Evolutionary conservation across 2,113 vertebrate genomes (phyloP).

Genomic region (Centropristis striata): DNA sequence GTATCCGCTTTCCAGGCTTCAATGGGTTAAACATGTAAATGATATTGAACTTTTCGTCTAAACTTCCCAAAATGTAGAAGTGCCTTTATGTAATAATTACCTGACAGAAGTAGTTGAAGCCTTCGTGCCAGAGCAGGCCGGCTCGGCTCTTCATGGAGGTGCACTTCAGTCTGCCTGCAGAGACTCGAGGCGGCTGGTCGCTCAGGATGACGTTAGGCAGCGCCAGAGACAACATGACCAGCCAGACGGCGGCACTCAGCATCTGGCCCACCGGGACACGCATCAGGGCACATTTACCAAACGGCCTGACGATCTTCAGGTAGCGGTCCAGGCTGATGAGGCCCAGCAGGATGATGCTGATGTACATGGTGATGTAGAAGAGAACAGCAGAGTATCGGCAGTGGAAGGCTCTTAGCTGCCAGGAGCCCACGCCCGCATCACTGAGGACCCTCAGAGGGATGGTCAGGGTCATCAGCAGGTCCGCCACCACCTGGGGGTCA

Average conservation of each 20-base stretch:
- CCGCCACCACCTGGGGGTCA: slow-evolving; percentile 81
- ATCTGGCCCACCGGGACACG: slow-evolving; percentile 72
- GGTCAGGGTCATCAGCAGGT: slow-evolving; percentile 86
- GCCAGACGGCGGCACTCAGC: slow-evolving; percentile 78
- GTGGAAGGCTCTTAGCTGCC: slow-evolving; percentile 77
- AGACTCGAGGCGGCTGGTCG: slow-evolving; percentile 34
- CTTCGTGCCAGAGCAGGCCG: slow-evolving; percentile 83
- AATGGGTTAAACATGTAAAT: neutral
- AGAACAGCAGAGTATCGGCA: slow-evolving; percentile 85
- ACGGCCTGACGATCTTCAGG: slow-evolving; percentile 85
- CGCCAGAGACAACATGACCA: slow-evolving; percentile 77
- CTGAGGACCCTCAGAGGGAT: slow-evolving; percentile 81
- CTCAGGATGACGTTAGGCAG: slow-evolving; percentile 85
- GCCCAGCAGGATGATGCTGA: slow-evolving; percentile 87
- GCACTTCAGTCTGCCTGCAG: slow-evolving; percentile 73
- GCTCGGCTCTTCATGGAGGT: slow-evolving; percentile 78
- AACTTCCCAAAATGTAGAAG: neutral
- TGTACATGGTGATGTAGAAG: slow-evolving; percentile 89
- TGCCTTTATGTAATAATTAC: slow-evolving; percentile 37
- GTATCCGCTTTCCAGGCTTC: too few species aligned
- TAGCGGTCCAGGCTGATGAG: slow-evolving; percentile 88
- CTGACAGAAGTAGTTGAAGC: slow-evolving; percentile 85
- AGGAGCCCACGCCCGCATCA: slow-evolving; percentile 77
- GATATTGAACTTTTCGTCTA: neutral
- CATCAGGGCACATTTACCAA: slow-evolving; percentile 78